phyloP scores from a whole-genome alignment of 2,888 invertebrate genomes.

The Noctua fimbriata region DNA sequence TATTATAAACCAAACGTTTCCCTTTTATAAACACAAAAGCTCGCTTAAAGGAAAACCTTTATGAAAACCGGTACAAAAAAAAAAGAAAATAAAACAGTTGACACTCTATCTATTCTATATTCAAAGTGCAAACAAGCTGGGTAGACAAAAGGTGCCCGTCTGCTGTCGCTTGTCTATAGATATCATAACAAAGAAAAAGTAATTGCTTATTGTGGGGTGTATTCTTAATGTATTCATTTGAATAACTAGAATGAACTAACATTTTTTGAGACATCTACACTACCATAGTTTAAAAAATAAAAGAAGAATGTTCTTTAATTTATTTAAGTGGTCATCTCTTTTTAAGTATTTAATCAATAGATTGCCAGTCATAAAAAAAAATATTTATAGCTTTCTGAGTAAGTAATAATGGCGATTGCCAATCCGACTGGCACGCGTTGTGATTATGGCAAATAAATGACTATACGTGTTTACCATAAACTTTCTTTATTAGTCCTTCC shows the following conservation, averaged over 20 bases:
- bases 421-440: conserved; percentile 14
- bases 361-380: conserved; percentile 10
- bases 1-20: neutral
- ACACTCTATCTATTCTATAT: conserved; percentile 29
- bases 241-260: neutral
- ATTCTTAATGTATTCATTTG: conserved; percentile 18
- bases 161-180: neutral
- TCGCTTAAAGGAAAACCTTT: neutral
- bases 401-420: conserved; percentile 24
- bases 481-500: conserved; percentile 22
- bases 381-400: conserved; percentile 25
- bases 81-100: conserved; percentile 7
- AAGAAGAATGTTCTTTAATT: neutral
- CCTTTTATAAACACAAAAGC: neutral
- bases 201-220: neutral
- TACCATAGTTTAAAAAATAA: neutral
- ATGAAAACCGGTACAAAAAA: neutral
- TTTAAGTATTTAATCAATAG: neutral
- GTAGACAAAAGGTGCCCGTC: conserved; percentile 22
- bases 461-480: conserved; percentile 20
- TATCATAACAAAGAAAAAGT: conserved; percentile 1
- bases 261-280: neutral
- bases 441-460: conserved; percentile 25
- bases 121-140: conserved; percentile 29
- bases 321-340: neutral